Evolutionary conservation across 2,888 invertebrate species (phyloP), one percentile per base, ranked within the genome.

Genomic region (Germaria angustata): DNA sequence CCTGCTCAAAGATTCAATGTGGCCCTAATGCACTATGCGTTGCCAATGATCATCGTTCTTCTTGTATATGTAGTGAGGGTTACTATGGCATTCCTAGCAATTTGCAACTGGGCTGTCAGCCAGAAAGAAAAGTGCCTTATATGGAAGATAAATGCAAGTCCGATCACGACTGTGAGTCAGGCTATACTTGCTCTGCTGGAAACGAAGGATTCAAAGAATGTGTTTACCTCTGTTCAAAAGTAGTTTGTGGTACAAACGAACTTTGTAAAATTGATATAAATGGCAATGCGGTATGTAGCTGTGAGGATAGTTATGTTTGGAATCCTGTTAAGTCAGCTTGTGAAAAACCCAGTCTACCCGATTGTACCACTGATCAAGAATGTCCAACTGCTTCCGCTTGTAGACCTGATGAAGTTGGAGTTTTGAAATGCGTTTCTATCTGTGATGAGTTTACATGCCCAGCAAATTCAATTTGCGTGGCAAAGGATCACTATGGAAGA

Each of bases 1-100:
- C 95, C 0, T 98, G 97, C 88, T 95, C 95, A 84, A 96, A 96
- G 91, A 92, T 96, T 36, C 96, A 97, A 87, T 97, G 97, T 89
- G 97, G 97, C 11, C 97, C 97, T 0, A 97, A 97, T 90, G 97
- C 97, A 2, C 91, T 97, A 0, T 97, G 97, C 89, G 94, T 97
- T 7, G 94, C 95, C 15, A 94, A 96, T 87, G 95, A 95, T 87
- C 97, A 97, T 90, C 93, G 95, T 83, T 96, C 97, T 0, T 94
- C 95, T 36, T 98, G 97, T 88, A 94, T 97, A 80, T 98, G 98
- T 88, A 93, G 95, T 24, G 95, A 96, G 82, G 96, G 96, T 0
- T 96, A 94, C 88, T 92, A 93, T 66, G 98, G 97, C 32, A 95
- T 96, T 90, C 97, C 97, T 0, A 95, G 94, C 85, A 96, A 97